Conservation (phyloP, 2,113 vertebrate species). For the Cebus imitator region DNA sequence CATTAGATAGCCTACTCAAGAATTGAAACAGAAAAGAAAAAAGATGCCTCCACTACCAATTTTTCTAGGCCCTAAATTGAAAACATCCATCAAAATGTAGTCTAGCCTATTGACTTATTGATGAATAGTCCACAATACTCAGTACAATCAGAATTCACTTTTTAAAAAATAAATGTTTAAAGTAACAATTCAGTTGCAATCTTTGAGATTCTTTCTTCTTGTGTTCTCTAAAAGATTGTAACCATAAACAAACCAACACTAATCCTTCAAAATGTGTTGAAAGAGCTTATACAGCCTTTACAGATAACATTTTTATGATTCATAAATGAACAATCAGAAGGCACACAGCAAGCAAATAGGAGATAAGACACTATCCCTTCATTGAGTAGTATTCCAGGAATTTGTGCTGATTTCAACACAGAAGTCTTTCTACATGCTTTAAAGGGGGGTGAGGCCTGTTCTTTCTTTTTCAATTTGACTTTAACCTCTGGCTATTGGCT, state of each 20-base stretch:
- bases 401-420: constrained; percentile 48
- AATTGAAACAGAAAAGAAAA: not conserved
- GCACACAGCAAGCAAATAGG: not conserved
- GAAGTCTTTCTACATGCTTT: not conserved
- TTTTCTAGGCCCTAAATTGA: not conserved
- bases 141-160: not conserved
- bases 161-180: constrained; percentile 20
- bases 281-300: not conserved
- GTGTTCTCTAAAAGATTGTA: not conserved
- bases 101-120: not conserved
- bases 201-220: not conserved
- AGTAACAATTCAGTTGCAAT: not conserved
- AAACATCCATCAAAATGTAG: not conserved
- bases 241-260: not conserved
- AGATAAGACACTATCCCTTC: constrained; percentile 4
- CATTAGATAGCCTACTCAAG: not conserved
- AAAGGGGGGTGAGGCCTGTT: not conserved
- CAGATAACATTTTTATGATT: constrained; percentile 18
- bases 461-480: not conserved
- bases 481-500: constrained; percentile 24
- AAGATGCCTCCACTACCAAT: not conserved
- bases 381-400: constrained; percentile 38
- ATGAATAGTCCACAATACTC: not conserved
- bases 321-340: not conserved
- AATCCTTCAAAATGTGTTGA: not conserved